Percentiles rank a stretch among this genome's conserved stretches.
These are phyloP conservation scores for Heliconius hermathena DNA, from an alignment of 1,140 invertebrate genomes.

Conservation along the genomic window DNA sequence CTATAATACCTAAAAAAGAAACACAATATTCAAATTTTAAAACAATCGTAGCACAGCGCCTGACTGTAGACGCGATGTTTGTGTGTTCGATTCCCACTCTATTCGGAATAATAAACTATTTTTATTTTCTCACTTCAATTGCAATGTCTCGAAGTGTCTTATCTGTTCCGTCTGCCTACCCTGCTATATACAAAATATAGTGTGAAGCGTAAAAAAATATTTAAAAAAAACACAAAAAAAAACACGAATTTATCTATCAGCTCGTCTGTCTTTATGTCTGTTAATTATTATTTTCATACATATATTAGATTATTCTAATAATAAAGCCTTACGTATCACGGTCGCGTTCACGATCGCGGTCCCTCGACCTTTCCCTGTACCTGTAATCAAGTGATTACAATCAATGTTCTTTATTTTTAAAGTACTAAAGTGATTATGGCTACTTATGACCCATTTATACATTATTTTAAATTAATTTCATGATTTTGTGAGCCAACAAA, in stretches of 20 bases:
- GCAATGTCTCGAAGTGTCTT: too few relatives aligned
- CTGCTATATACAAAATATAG: too few relatives aligned
- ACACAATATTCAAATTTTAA: not conserved
- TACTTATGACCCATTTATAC: not conserved
- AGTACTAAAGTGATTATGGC: not conserved
- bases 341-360: slow-evolving; percentile 86
- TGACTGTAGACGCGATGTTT: too few relatives aligned
- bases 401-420: slow-evolving; percentile 14
- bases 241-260: not conserved
- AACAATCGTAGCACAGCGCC: not conserved
- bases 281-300: not conserved
- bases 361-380: slow-evolving; percentile 83
- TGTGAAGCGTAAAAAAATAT: too few relatives aligned
- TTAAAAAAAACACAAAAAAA: not conserved
- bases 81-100: too few relatives aligned
- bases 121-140: too few relatives aligned
- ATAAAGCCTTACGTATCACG: slow-evolving; percentile 83
- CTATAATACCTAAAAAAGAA: slow-evolving; percentile 77
- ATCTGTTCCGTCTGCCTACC: too few relatives aligned
- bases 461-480: too few relatives aligned
- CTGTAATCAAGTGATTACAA: slow-evolving; percentile 68
- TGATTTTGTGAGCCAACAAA: too few relatives aligned
- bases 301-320: not conserved
- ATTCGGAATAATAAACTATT: too few relatives aligned
- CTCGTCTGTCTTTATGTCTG: not conserved